Base-by-base conservation (phyloP, 1,140 invertebrate species). In the Drosophila elegans region DNA sequence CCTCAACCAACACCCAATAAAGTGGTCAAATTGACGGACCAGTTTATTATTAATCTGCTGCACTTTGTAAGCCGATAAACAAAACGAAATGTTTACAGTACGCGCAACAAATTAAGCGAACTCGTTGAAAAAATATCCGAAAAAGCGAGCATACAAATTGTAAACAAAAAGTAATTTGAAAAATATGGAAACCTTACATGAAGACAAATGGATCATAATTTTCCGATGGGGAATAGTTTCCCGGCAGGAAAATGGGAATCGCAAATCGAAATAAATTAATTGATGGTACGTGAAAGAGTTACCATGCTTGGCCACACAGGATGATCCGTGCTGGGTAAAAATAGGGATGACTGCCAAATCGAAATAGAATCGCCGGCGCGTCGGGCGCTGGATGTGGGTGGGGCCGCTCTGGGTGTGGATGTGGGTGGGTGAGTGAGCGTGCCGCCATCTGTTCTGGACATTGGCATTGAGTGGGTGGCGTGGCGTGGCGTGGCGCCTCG, bases 321-420 rank as follows among this genome's bases (percentile, higher is more conserved):
- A 76, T 41, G 62, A 74, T 77, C 49, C 63, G 61, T 41, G 29
- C n/a, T 11, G 29, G 27, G 76, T 89, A 89, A 69, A 89, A 83
- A 88, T 88, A 89, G 68, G 66, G 78, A 89, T 88, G 83, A 88
- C 83, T 83, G 83, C 66, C 41, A 60, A 63, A 63, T 74, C 39
- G 45, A 80, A 79, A 84, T 64, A 75, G 61, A 76, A 74, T 68
- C 53, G 46, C 41, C 53, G 9, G 21, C 4, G 2, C 21, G 45
- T 34, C 16, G 21, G n/a, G 7, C n/a, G n/a, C 6, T 12, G 13
- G 32, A n/a, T 21, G 36, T 41, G 56, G 53, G 21, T 48, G 55
- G 13, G 29, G 55, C 12, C 11, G 49, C 12, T 52, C 49, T 74
- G 79, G 21, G 53, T 77, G 80, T 68, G 78, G 60, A 13, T 34